Evolutionary conservation across 2,888 invertebrate genomes (phyloP).

Genomic region (Deroplatys truncata): DNA sequence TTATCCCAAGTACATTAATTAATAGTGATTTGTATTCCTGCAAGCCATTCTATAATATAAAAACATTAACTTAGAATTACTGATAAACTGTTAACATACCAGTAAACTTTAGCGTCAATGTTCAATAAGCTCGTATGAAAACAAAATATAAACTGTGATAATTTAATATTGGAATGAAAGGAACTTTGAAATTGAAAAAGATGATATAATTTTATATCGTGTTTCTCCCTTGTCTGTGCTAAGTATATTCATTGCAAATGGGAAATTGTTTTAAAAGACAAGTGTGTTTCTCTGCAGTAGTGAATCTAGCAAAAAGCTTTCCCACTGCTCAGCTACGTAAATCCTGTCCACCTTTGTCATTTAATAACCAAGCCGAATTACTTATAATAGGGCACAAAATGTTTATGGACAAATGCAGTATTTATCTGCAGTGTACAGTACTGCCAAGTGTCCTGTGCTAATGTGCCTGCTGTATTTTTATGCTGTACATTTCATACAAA

Average conservation of each 20-base stretch:
- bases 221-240: not conserved
- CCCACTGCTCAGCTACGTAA: not conserved
- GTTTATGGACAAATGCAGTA: not conserved
- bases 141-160: not conserved
- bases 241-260: not conserved
- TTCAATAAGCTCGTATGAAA: not conserved
- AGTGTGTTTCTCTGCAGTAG: not conserved
- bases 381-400: not conserved
- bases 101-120: not conserved
- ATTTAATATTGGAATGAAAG: not conserved
- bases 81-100: not conserved
- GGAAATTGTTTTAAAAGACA: not conserved
- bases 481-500: not conserved
- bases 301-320: not conserved
- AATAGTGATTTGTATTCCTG: not conserved
- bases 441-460: not conserved
- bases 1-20: not conserved
- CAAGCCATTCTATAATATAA: not conserved
- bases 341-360: not conserved
- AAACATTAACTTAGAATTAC: not conserved
- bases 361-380: not conserved
- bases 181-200: not conserved
- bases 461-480: not conserved
- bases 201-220: not conserved
- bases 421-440: not conserved